Conservation (phyloP, 2,113 vertebrate species). For the Aix galericulata region DNA sequence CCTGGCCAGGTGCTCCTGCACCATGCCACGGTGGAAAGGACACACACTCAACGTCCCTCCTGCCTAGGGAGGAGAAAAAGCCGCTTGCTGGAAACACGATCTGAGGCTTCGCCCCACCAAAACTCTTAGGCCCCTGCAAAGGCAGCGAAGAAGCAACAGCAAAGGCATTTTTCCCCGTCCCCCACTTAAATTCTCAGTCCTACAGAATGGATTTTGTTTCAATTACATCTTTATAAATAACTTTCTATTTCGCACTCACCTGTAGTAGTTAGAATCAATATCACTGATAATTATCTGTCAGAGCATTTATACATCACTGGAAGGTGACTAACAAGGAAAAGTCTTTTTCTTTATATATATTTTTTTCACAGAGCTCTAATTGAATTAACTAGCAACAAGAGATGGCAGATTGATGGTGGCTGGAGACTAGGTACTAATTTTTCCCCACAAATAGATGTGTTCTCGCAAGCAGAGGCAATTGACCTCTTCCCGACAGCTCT, state of each 20-base stretch:
- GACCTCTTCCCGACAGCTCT: not conserved
- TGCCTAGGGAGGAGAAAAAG: not conserved
- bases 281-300: conserved; percentile 31
- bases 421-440: conserved; percentile 9
- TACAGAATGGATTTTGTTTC: conserved; percentile 18
- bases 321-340: conserved; percentile 26
- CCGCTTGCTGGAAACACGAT: not conserved
- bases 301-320: not conserved
- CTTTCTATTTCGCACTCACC: conserved; percentile 6
- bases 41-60: not conserved
- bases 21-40: not conserved
- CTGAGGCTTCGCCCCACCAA: not conserved
- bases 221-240: conserved; percentile 48
- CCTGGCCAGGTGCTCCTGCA: not conserved
- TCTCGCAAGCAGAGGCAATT: not conserved
- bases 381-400: not conserved
- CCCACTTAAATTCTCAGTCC: not conserved
- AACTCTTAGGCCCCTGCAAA: not conserved
- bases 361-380: not conserved
- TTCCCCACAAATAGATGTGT: not conserved
- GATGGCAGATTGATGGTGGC: not conserved
- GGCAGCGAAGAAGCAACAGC: not conserved
- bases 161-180: not conserved
- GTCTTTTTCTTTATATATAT: not conserved
- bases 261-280: conserved; percentile 47